These are phyloP conservation scores for Pithys albifrons DNA, from an alignment of 2,113 vertebrate species.

Conservation along the genomic window DNA sequence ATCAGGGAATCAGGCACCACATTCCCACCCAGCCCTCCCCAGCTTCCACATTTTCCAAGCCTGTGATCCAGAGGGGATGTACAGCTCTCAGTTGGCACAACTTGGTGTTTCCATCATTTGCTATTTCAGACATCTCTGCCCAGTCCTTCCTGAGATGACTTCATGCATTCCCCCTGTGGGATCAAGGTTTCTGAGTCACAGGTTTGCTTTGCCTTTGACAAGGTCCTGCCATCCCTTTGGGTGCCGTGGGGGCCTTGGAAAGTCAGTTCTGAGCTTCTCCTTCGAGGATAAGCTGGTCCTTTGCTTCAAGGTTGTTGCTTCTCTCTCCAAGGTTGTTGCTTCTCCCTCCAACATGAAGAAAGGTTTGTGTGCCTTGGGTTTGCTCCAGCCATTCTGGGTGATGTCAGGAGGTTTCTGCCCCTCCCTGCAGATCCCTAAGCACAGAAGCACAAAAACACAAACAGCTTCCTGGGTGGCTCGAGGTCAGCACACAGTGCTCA, in stretches of 20 bases:
- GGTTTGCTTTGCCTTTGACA: not conserved
- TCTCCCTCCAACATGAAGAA: not conserved
- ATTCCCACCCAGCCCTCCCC: not conserved
- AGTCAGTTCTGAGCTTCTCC: not conserved
- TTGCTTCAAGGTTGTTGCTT: not conserved
- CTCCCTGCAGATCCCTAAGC: constrained; percentile 5
- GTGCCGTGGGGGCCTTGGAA: not conserved
- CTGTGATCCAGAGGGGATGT: fast-evolving
- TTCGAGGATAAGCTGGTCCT: not conserved
- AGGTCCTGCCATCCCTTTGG: not conserved
- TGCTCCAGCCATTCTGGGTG: not conserved
- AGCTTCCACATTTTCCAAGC: not conserved
- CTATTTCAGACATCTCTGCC: not conserved
- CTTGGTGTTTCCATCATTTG: fast-evolving
- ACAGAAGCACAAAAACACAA: not conserved
- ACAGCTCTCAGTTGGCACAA: not conserved
- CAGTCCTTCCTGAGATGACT: not conserved
- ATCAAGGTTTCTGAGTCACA: not conserved
- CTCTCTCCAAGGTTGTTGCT: not conserved
- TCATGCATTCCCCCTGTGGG: not conserved
- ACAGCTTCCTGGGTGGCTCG: not conserved
- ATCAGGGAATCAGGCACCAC: not conserved
- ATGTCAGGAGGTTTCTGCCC: constrained; percentile 20
- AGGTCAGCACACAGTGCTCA: not conserved
- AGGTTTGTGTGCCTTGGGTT: not conserved